Evolutionary conservation across 2,797 vertebrate species (phyloP).

Genomic region (Lutjanus campechanus): DNA sequence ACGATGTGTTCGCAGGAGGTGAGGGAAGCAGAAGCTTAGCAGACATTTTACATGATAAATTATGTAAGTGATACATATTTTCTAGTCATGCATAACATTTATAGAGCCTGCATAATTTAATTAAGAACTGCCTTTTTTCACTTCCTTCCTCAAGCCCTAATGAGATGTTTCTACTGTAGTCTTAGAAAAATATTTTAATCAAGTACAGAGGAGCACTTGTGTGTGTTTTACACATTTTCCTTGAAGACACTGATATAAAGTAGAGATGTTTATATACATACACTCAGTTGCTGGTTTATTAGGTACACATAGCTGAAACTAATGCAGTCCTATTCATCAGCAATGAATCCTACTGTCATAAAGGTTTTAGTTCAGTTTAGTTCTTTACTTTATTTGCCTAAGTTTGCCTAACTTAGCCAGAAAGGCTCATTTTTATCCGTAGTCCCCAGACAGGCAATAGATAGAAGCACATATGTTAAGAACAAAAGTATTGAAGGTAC

Average conservation of each 20-base stretch:
- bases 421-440: too few species aligned
- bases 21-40: background rate
- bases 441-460: too few species aligned
- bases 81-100: constrained; percentile 18
- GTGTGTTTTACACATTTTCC: constrained; percentile 15
- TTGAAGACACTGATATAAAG: constrained; percentile 19
- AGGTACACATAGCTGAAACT: background rate
- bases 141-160: background rate
- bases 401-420: too few species aligned
- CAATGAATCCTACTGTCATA: background rate
- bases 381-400: too few species aligned
- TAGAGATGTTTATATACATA: background rate
- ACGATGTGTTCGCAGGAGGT: constrained; percentile 4
- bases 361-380: background rate
- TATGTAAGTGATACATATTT: constrained; percentile 18
- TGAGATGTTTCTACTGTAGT: constrained; percentile 6
- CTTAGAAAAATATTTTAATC: constrained; percentile 18
- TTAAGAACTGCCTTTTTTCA: background rate
- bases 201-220: background rate
- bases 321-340: background rate
- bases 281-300: background rate
- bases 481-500: too few species aligned
- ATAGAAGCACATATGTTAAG: too few species aligned
- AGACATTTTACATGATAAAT: constrained; percentile 25
- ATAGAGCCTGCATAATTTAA: constrained; percentile 7